Evolutionary conservation across 2,797 vertebrate genomes (phyloP).

Genomic region (Aselliscus stoliczkanus): DNA sequence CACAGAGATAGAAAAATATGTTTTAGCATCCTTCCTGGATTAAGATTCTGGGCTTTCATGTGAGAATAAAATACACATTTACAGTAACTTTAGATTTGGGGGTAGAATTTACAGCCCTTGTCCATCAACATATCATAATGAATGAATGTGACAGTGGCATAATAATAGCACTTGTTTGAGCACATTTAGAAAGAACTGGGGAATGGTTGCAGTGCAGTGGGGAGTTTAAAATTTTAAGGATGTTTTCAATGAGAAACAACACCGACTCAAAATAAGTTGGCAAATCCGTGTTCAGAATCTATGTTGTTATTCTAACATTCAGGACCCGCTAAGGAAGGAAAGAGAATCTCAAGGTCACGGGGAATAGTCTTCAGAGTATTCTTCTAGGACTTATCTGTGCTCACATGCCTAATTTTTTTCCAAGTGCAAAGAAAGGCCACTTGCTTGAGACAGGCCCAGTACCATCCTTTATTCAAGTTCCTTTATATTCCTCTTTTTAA

Average conservation of each 20-base stretch:
- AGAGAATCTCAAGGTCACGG: constrained; percentile 83
- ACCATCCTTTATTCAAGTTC: constrained; percentile 92
- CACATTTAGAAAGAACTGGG: constrained; percentile 49
- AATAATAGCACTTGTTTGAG: constrained; percentile 39
- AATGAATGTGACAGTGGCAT: constrained; percentile 27
- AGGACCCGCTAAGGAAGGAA: constrained; percentile 75
- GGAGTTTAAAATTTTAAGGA: constrained; percentile 36
- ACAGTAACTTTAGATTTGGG: constrained; percentile 41
- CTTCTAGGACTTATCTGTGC: constrained; percentile 87
- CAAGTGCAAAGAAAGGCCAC: constrained; percentile 87
- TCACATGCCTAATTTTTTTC: constrained; percentile 86
- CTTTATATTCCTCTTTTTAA: constrained; percentile 95
- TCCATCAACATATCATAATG: constrained; percentile 40
- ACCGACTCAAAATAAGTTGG: constrained; percentile 69
- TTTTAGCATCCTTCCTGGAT: constrained; percentile 28
- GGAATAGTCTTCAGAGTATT: constrained; percentile 84
- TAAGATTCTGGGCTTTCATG: constrained; percentile 38
- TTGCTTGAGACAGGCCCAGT: constrained; percentile 86
- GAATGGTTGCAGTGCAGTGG: background rate
- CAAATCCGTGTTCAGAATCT: constrained; percentile 69
- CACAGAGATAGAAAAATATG: constrained; percentile 4
- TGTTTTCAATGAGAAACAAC: constrained; percentile 55
- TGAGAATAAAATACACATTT: constrained; percentile 45
- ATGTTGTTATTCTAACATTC: constrained; percentile 61
- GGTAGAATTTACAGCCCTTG: constrained; percentile 37